Percentiles rank a stretch among this genome's conserved stretches.
These are phyloP conservation scores for Ophioderma brevispina DNA, from an alignment of 35 echinoderm and acorn worm genomes.

Conservation along the genomic window DNA sequence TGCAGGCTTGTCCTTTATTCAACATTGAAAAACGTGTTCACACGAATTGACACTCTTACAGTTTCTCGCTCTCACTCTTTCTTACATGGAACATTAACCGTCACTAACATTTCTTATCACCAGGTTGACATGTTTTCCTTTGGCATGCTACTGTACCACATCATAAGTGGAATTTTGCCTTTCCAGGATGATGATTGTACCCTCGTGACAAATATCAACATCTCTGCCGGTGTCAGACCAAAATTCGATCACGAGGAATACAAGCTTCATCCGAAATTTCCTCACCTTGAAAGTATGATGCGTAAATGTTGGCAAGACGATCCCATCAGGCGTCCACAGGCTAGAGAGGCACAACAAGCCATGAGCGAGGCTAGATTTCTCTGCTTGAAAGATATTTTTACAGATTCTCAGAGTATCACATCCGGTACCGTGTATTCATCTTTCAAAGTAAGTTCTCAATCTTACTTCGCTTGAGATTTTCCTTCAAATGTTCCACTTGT, in stretches of 20 bases:
- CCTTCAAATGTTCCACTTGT: too few species aligned
- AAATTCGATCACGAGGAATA: conserved; percentile 47
- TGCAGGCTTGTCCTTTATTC: too few species aligned
- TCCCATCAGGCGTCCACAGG: conserved; percentile 22
- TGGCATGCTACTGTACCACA: conserved; percentile 69
- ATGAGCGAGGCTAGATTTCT: conserved; percentile 35
- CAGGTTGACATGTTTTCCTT: conserved; percentile 80
- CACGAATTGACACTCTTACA: too few species aligned
- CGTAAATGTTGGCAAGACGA: conserved; percentile 47
- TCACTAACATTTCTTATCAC: too few species aligned
- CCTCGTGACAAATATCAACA: conserved; percentile 48
- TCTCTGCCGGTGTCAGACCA: conserved; percentile 52
- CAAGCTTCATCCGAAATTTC: conserved; percentile 28
- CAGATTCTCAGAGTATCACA: too few species aligned
- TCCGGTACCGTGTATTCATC: too few species aligned
- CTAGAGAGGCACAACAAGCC: not conserved
- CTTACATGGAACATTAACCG: too few species aligned
- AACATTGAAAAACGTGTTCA: too few species aligned
- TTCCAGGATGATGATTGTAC: conserved; percentile 50
- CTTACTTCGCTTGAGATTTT: too few species aligned
- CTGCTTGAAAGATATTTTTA: too few species aligned
- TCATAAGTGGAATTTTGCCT: conserved; percentile 48
- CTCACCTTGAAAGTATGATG: conserved; percentile 51
- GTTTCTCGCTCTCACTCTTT: too few species aligned
- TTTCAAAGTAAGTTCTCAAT: too few species aligned